Base-by-base conservation (phyloP, 1,140 invertebrate species). In the Battus philenor region DNA sequence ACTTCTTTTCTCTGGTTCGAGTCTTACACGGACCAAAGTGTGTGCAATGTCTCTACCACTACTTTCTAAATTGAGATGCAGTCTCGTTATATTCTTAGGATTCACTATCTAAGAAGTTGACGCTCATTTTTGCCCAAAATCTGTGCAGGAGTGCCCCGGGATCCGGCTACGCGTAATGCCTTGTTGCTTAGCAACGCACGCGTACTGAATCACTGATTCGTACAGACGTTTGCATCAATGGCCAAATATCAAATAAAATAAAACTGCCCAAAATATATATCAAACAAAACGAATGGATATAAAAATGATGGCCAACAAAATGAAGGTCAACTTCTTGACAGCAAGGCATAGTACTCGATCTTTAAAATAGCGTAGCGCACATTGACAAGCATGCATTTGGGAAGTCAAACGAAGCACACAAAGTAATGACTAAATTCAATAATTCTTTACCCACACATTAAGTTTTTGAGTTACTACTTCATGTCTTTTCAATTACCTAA, bases 311-410 rank as follows among this genome's bases (percentile, higher is more conserved):
- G 91, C 91, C 91, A 92, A 92, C 88, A 89, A 93, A 93, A 93
- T 92, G 92, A 93, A 93, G 92, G 93, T 94, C 93, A 94, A 94
- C 92, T 94, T 93, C 92, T 93, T 93, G 91, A 93, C 90, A 92
- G 91, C 91, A 88, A 88, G 85, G 82, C 86, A 87, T 81, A 87
- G 65, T 85, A 86, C 74, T 85, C 72, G 74, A 77, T 78, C 60
- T 69, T 78, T 45, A 69, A 68, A 84, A 70, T 73, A 86, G 79
- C 80, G 74, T 69, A 84, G 78, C n/a, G n/a, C 82, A 74, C 68
- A 81, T 79, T 61, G 74, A 79, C 58, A 82, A 84, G 79, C 81
- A 86, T 84, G 49, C 43, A 51, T 41, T 26, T 26, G 32, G 29
- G 17, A 45, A 22, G 18, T 27, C 18, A 31, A 39, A 17, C 38